Base-by-base conservation (phyloP, 2,113 vertebrate species). In the Strigops habroptila region DNA sequence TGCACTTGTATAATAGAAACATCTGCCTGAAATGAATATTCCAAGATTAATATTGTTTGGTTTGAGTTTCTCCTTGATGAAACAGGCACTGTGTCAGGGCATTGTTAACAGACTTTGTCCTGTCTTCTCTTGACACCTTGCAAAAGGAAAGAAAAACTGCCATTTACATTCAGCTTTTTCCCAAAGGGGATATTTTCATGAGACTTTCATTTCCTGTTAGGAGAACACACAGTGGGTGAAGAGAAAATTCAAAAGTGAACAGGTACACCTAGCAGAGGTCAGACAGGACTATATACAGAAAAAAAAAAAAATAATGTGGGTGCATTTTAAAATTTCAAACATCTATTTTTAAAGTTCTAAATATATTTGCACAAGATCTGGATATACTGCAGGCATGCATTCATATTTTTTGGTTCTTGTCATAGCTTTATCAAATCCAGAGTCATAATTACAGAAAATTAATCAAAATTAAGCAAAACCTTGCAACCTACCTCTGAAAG, bases 401-500 rank as follows among this genome's bases (percentile, higher is more conserved):
- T 63, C 22, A 60, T 39, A 33, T 7, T 76, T 52, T 80, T 44
- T 77, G 73, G 25, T 53, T 44, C 23, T 85, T 83, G 18, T 69
- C 13, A 63, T 17, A 86, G 19, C n/a, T 70, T 67, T 60, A 71
- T 70, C 41, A 83, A 83, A 81, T 19, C 37, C 44, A 86, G 43
- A 92, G 35, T 3, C 4, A 41, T 35, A 82, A 64, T 65, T 90
- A 52, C 7, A 63, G 33, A 81, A 70, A 67, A 88, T 27, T 28
- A 74, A 68, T 48, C 6, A 67, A 51, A 64, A 80, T 27, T 46
- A 51, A 85, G 69, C 12, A 86, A 71, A 88, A 74, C 33, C 68
- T 83, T 85, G 60, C 46, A 77, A 97, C 99, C 97, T 97, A 99
- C 99, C 98, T 96, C 95, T 98, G 79, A 99, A 99, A 84, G 95